Conservation (phyloP, 2,797 vertebrate species). For the Meriones psammophilus region DNA sequence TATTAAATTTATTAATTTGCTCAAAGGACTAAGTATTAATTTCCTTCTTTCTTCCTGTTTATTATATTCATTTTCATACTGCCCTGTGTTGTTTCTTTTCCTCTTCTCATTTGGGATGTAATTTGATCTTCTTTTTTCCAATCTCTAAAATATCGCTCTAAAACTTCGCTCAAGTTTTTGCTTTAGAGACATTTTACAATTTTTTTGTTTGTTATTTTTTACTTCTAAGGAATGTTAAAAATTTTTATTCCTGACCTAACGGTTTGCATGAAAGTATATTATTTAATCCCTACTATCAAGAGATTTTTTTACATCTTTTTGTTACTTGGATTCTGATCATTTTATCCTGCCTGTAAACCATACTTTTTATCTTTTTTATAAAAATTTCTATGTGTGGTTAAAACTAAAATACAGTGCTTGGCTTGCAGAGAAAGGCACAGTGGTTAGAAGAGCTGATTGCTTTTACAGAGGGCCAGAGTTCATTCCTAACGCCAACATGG, state of each 20-base stretch:
- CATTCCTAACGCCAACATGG: no score
- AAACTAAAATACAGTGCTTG: not conserved
- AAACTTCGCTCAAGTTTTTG: not conserved
- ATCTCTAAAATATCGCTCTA: not conserved
- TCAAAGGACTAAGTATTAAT: not conserved
- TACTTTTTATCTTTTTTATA: not conserved
- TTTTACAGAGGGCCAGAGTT: no score
- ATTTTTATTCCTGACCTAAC: not conserved
- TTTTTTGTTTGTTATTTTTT: not conserved
- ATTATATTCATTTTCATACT: not conserved
- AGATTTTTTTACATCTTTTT: not conserved
- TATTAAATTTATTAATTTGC: constrained; percentile 4
- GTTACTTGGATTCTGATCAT: not conserved
- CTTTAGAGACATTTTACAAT: constrained; percentile 22
- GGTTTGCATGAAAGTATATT: not conserved
- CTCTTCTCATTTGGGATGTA: not conserved
- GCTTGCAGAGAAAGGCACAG: not conserved
- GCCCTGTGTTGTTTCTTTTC: not conserved
- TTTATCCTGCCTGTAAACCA: constrained; percentile 34
- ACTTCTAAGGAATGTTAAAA: not conserved
- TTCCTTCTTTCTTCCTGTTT: constrained; percentile 23
- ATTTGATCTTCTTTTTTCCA: not conserved
- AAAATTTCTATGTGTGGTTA: not conserved
- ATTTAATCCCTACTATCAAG: not conserved
- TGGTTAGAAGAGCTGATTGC: not conserved